Conservation (phyloP, 2,113 vertebrate genomes). For the Myotis yumanensis region DNA sequence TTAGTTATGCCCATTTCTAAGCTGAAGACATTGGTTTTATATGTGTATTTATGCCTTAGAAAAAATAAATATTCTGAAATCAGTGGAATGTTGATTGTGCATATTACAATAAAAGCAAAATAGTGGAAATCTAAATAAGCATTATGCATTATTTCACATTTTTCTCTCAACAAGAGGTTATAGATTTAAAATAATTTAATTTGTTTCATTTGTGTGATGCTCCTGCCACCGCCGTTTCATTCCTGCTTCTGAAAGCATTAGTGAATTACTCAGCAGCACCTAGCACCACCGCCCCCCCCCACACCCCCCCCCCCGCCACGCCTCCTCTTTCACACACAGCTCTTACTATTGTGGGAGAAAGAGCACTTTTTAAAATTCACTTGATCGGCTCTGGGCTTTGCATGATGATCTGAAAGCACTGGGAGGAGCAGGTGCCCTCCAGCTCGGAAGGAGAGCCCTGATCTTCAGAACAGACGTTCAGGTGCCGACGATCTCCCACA, state of each 20-base stretch:
- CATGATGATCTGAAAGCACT: neutral
- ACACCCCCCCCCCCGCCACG: neutral
- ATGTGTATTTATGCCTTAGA: neutral
- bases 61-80: neutral
- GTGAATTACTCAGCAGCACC: neutral
- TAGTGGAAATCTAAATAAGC: neutral
- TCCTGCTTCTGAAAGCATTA: slow-evolving; percentile 29
- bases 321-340: neutral
- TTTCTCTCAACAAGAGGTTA: slow-evolving; percentile 16
- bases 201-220: neutral
- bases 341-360: neutral
- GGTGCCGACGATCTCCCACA: neutral
- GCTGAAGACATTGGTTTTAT: neutral
- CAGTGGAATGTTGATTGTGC: neutral
- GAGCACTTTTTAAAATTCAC: neutral
- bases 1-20: neutral
- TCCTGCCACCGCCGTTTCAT: neutral
- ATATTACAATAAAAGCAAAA: neutral
- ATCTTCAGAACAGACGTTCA: neutral
- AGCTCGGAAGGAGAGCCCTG: neutral
- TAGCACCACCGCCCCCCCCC: slow-evolving; percentile 5
- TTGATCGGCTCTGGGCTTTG: neutral
- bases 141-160: neutral
- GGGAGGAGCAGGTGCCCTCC: neutral
- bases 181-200: neutral